Evolutionary conservation across 2,888 invertebrate genomes (phyloP).

Genomic region (Thecophora atra): DNA sequence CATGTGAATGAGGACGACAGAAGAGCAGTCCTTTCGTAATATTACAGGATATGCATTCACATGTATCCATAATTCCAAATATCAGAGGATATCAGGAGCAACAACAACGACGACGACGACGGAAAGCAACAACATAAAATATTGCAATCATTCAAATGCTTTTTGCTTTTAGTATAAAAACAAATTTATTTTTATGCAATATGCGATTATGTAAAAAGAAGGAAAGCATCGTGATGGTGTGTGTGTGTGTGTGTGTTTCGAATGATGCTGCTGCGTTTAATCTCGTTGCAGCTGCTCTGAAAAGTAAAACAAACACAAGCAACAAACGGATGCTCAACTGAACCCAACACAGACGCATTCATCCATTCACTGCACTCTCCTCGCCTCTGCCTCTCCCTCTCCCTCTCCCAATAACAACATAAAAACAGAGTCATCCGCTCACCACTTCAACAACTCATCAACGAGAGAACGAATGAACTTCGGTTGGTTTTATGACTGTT

Average conservation of each 20-base stretch:
- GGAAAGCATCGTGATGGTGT: not conserved
- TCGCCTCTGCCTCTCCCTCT: no score
- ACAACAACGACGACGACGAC: not conserved
- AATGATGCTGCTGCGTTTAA: constrained; percentile 27
- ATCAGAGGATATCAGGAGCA: not conserved
- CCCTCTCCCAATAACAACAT: no score
- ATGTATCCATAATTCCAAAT: not conserved
- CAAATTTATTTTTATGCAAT: constrained; percentile 15
- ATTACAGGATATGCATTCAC: not conserved
- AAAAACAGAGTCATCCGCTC: constrained; percentile 4
- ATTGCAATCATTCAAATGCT: constrained; percentile 1
- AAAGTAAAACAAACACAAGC: not conserved
- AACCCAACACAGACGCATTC: no score
- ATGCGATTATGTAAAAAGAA: not conserved
- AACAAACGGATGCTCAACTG: not conserved
- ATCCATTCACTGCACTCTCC: no score
- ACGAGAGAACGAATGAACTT: not conserved
- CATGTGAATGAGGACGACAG: not conserved
- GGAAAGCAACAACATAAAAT: not conserved
- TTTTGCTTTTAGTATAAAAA: not conserved
- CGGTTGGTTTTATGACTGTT: not conserved
- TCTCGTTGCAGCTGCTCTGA: not conserved
- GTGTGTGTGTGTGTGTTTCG: not conserved
- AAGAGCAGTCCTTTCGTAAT: not conserved
- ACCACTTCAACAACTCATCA: no score